Evolutionary conservation across 1,140 invertebrate species (phyloP).

Genomic region (Tetramorium alpestre): DNA sequence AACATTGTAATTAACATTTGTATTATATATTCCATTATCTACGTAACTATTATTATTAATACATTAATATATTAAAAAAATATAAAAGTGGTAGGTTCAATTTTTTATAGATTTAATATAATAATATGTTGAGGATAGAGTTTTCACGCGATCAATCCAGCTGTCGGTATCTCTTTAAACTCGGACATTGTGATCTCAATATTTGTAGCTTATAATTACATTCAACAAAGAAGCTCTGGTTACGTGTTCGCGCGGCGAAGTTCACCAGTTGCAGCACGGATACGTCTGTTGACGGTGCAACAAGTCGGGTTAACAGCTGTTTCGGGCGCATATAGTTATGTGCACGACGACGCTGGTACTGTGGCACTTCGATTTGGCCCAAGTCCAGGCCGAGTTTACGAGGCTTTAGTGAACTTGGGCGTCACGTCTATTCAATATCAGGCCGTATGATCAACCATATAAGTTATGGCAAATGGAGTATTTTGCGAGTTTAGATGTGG

Average conservation of each 20-base stretch:
- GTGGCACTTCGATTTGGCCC: conserved; percentile 67
- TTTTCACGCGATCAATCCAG: not conserved
- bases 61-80: conserved; percentile 7
- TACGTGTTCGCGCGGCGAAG: not conserved
- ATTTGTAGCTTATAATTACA: not conserved
- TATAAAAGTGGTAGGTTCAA: not conserved
- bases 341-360: conserved; percentile 48
- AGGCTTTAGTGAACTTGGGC: conserved; percentile 50
- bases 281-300: conserved; percentile 73
- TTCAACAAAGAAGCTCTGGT: conserved; percentile 7
- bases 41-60: not conserved
- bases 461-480: not conserved
- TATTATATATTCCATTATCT: not conserved
- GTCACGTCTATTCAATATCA: conserved; percentile 27
- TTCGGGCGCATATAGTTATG: conserved; percentile 61
- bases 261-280: conserved; percentile 48
- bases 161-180: not conserved
- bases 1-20: conserved; percentile 17
- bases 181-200: too few species aligned
- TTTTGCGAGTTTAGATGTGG: not conserved
- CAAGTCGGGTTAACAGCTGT: conserved; percentile 79
- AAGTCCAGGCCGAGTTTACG: conserved; percentile 66
- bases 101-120: not conserved
- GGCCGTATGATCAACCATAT: not conserved
- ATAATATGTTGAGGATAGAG: not conserved